phyloP scores from a whole-genome alignment of 35 echinoderm and acorn worm species.

The Heliocidaris tuberculata region DNA sequence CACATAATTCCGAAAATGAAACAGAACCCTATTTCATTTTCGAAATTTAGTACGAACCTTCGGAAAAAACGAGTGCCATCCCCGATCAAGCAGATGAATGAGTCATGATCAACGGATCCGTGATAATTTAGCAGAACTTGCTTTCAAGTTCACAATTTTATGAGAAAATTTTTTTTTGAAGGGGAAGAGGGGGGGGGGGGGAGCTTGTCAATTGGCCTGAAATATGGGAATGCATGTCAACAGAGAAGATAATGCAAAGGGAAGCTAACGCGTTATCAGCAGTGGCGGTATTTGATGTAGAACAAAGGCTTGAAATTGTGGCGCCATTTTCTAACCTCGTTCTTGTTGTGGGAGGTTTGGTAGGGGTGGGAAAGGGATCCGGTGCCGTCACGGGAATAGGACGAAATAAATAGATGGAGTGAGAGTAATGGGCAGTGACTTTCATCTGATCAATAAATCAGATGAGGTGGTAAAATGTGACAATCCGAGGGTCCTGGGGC shows the following conservation, averaged over 20 bases:
- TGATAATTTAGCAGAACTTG: not conserved
- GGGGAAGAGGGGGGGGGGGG: too few relatives aligned
- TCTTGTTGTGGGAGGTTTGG: not conserved
- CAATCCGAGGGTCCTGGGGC: not conserved
- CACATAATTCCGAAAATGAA: too few relatives aligned
- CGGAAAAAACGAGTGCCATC: too few relatives aligned
- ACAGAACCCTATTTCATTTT: too few relatives aligned
- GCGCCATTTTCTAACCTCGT: not conserved
- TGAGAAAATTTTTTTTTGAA: not conserved
- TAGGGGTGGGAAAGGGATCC: not conserved
- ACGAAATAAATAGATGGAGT: not conserved
- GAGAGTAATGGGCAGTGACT: not conserved
- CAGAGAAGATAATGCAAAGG: not conserved
- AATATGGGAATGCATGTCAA: not conserved
- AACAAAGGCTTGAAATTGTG: not conserved
- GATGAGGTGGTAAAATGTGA: not conserved
- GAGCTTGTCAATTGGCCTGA: not conserved
- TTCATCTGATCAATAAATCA: slow-evolving; percentile 18
- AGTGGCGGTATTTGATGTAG: not conserved
- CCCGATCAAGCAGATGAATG: not conserved
- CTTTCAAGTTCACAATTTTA: not conserved
- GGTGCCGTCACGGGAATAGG: not conserved
- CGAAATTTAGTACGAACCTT: too few relatives aligned
- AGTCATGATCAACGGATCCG: not conserved
- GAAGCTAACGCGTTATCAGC: not conserved